Evolutionary conservation across 1,140 invertebrate species (phyloP), one percentile per base, ranked within the genome.

Genomic region (Tribolium castaneum): DNA sequence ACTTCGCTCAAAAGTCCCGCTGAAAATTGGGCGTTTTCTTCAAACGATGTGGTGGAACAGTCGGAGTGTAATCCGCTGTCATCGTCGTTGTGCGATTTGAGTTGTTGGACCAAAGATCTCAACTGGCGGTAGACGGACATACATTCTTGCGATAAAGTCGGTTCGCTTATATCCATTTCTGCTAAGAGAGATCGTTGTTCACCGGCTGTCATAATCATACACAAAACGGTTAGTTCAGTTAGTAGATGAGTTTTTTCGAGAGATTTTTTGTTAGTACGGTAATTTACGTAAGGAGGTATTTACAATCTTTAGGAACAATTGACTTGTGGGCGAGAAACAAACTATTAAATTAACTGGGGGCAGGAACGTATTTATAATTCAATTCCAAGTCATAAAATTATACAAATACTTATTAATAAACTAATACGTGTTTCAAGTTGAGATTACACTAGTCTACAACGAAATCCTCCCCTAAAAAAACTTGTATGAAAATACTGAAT

Each of bases 91-190:
- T 92, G 91, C 9, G 92, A 90, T 82, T 93, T 91, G 1, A 94
- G 86, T 77, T 94, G 92, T 72, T 92, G 89, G 73, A 92, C 91
- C 70, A 94, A 85, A 39, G 92, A 89, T 80, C 92, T 87, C 75
- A 94, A 84, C 83, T 94, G 91, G 81, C 93, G 90, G 83, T 91
- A 92, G 10, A 91, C 92, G 73, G 90, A 90, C 82, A 91, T 87
- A 83, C 89, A 85, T 87, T 88, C 88, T 88, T 90, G 88, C 90
- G 82, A 89, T 89, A 80, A 91, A 88, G 45, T 94, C 88, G 77
- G 93, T 86, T 91, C 90, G 78, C 92, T 92, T 71, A 92, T 90
- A 83, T 94, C 93, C 92, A 94, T 92, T 89, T 94, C 93, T 78
- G 92, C 92, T 81, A 93, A 91, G 74, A 94, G 87, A 25, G 93